Evolutionary conservation across 2,113 vertebrate genomes (phyloP).

Genomic region (Datnioides undecimradiatus): DNA sequence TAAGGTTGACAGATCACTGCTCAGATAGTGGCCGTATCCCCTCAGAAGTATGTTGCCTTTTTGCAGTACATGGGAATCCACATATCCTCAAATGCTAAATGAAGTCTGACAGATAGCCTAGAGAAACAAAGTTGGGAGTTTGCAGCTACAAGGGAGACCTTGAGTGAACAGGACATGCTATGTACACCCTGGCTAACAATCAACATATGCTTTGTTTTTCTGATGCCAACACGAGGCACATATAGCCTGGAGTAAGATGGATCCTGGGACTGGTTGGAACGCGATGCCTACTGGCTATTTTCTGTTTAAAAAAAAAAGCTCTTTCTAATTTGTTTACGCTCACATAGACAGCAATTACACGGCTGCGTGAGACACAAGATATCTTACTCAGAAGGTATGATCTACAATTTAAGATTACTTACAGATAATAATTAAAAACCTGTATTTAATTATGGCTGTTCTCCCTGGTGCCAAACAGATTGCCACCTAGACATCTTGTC

Average conservation of each 20-base stretch:
- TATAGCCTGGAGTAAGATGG: constrained; percentile 88
- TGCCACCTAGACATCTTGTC: background rate
- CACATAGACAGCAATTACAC: constrained; percentile 70
- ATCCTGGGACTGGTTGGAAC: constrained; percentile 84
- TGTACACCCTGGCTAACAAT: constrained; percentile 98
- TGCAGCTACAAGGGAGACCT: constrained; percentile 93
- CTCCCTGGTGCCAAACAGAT: background rate
- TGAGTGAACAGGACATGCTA: constrained; percentile 98
- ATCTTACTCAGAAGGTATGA: constrained; percentile 18
- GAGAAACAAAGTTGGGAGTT: constrained; percentile 98
- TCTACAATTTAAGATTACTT: background rate
- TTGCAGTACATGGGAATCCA: constrained; percentile 92
- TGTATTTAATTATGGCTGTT: background rate
- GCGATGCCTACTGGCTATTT: constrained; percentile 80
- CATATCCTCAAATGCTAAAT: constrained; percentile 94
- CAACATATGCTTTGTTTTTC: constrained; percentile 97
- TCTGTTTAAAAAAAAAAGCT: constrained; percentile 69
- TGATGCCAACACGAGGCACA: constrained; percentile 88
- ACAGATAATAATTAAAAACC: constrained; percentile 7
- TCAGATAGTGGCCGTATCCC: constrained; percentile 90
- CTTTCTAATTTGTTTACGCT: constrained; percentile 79
- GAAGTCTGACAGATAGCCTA: constrained; percentile 98
- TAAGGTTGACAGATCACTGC: constrained; percentile 93
- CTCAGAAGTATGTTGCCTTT: constrained; percentile 89
- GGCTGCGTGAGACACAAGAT: constrained; percentile 34